phyloP scores from a whole-genome alignment of 92 coral and sea anemone species.

The Umimayanthus kanabou region DNA sequence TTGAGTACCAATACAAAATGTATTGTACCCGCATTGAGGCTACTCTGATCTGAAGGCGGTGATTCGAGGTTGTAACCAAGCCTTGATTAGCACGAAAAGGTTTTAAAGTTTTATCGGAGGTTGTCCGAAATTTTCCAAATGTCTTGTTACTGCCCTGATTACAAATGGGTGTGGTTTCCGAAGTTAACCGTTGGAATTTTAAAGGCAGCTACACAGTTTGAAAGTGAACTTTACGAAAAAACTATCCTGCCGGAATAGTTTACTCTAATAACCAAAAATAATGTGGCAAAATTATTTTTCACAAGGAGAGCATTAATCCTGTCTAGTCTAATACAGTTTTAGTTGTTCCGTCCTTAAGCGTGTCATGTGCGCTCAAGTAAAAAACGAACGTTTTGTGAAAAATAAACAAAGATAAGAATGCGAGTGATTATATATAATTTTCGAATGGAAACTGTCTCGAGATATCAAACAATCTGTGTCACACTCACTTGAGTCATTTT shows the following conservation, averaged over 20 bases:
- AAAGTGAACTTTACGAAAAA: not conserved
- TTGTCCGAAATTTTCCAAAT: not conserved
- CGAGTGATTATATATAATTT: too few species aligned
- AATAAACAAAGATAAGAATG: not conserved
- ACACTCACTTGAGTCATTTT: conserved; percentile 90
- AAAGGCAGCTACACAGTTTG: not conserved
- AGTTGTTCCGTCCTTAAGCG: not conserved
- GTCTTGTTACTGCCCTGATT: not conserved
- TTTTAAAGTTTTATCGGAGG: not conserved
- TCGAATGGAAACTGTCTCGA: not conserved
- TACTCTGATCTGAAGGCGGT: not conserved
- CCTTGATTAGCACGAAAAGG: not conserved
- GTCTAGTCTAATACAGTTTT: not conserved
- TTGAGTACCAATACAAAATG: not conserved
- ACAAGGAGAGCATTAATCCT: not conserved
- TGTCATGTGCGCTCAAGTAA: not conserved
- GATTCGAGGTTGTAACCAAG: not conserved
- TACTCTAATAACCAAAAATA: not conserved
- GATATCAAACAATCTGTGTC: not conserved
- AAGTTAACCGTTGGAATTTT: not conserved
- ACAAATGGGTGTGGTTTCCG: not conserved
- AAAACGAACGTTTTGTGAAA: not conserved
- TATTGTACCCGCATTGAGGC: not conserved
- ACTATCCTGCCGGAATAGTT: not conserved
- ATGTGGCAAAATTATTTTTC: not conserved